phyloP scores from a whole-genome alignment of 2,888 invertebrate species.

The Hyposoter dolosus region DNA sequence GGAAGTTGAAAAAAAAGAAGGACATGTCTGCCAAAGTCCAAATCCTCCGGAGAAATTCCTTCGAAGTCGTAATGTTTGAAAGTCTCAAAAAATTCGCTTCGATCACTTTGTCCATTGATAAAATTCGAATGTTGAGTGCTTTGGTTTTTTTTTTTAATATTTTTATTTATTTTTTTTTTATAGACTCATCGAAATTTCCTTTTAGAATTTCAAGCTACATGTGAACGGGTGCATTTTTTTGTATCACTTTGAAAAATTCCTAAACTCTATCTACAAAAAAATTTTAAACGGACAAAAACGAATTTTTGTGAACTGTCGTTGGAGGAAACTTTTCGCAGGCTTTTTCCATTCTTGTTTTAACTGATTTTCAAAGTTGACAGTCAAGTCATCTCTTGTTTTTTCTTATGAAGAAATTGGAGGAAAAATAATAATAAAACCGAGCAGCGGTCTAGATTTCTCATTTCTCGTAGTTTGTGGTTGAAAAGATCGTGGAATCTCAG shows the following conservation, averaged over 20 bases:
- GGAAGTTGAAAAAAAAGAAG: slow-evolving; percentile 37
- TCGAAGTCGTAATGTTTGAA: slow-evolving; percentile 3
- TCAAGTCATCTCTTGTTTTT: neutral
- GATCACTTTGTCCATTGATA: neutral
- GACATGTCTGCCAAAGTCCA: slow-evolving; percentile 41
- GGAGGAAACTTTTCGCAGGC: neutral
- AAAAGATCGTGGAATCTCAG: slow-evolving; percentile 67
- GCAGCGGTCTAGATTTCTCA: slow-evolving; percentile 74
- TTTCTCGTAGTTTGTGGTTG: slow-evolving; percentile 74
- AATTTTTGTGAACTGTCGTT: neutral
- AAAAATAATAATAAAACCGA: slow-evolving; percentile 29
- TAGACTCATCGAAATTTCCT: neutral
- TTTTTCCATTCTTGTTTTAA: neutral
- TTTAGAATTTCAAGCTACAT: neutral
- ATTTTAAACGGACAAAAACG: neutral
- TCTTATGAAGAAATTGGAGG: neutral
- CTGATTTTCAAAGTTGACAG: neutral
- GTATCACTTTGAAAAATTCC: neutral
- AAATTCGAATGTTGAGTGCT: neutral
- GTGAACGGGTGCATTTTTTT: neutral
- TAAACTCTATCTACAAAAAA: neutral
- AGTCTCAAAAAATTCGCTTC: slow-evolving; percentile 15
- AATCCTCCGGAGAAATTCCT: slow-evolving; percentile 29
- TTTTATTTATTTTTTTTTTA: neutral
- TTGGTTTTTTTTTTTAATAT: too few species aligned